Conservation (phyloP, 1,140 invertebrate genomes). For the Drosophila persimilis region DNA sequence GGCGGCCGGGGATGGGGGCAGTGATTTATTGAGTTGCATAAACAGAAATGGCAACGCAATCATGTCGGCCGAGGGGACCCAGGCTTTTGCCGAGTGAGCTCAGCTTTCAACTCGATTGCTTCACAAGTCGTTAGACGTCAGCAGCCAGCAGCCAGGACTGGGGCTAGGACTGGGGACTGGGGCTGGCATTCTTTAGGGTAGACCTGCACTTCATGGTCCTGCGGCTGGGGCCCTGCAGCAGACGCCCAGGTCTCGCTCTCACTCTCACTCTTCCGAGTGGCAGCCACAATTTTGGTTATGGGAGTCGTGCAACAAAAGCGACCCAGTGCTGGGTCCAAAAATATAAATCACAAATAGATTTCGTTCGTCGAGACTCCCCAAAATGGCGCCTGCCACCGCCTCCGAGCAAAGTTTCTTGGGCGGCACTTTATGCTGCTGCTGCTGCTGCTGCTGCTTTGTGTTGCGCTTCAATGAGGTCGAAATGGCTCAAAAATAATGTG, state of each 20-base stretch:
- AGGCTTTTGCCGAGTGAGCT: not conserved
- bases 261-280: constrained; percentile 1
- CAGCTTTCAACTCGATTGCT: constrained; percentile 81
- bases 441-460: constrained; percentile 52
- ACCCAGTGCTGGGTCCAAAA: constrained; percentile 3
- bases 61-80: constrained; percentile 50
- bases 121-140: constrained; percentile 80
- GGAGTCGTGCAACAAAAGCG: constrained; percentile 42
- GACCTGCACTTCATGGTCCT: constrained; percentile 66
- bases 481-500: constrained; percentile 82
- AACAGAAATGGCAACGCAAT: constrained; percentile 82
- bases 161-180: not conserved
- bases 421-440: constrained; percentile 60
- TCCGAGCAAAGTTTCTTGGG: constrained; percentile 32
- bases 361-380: constrained; percentile 39
- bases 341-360: constrained; percentile 81
- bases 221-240: constrained; percentile 34
- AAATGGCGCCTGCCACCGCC: constrained; percentile 40
- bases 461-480: constrained; percentile 81
- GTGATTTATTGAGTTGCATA: constrained; percentile 83
- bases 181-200: constrained; percentile 30
- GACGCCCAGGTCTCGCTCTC: constrained; percentile 2
- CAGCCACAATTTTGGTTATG: constrained; percentile 61
- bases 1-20: constrained; percentile 37
- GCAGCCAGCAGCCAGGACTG: constrained; percentile 17